These are phyloP conservation scores for Mylabris sibirica DNA, from an alignment of 2,888 invertebrate species.

Conservation along the genomic window DNA sequence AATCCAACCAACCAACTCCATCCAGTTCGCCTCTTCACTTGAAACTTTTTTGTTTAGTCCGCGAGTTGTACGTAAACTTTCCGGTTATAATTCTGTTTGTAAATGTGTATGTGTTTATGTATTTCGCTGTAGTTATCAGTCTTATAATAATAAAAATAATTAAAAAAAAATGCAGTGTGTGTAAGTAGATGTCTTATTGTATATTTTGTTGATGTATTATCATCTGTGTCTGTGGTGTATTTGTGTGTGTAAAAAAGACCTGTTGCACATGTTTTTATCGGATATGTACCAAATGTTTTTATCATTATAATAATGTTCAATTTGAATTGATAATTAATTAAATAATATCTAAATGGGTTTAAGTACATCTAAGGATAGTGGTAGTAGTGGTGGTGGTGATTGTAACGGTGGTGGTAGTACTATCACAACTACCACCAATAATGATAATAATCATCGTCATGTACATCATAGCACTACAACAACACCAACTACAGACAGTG, in stretches of 20 bases:
- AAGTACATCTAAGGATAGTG: background rate
- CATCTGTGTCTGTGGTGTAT: background rate
- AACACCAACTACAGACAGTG: slow-evolving; percentile 51
- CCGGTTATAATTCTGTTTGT: background rate
- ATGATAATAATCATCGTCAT: background rate
- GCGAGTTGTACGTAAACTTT: slow-evolving; percentile 9
- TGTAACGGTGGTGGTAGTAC: background rate
- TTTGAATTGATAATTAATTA: background rate
- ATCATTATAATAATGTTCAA: background rate
- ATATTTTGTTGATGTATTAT: background rate
- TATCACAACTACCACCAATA: background rate
- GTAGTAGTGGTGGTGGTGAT: background rate
- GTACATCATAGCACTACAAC: background rate
- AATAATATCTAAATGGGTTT: background rate
- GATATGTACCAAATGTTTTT: background rate
- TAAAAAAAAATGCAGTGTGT: background rate
- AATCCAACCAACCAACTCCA: background rate
- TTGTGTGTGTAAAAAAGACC: background rate
- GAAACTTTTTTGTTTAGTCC: slow-evolving; percentile 9
- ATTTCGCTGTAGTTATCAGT: background rate
- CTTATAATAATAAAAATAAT: no score
- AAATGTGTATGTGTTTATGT: background rate
- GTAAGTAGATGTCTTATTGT: background rate
- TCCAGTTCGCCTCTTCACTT: slow-evolving; percentile 3
- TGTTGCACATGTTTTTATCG: background rate